Base-by-base conservation (phyloP, 37 sponge, comb jelly and placozoan genomes). In the Cladorhizidae sp. region DNA sequence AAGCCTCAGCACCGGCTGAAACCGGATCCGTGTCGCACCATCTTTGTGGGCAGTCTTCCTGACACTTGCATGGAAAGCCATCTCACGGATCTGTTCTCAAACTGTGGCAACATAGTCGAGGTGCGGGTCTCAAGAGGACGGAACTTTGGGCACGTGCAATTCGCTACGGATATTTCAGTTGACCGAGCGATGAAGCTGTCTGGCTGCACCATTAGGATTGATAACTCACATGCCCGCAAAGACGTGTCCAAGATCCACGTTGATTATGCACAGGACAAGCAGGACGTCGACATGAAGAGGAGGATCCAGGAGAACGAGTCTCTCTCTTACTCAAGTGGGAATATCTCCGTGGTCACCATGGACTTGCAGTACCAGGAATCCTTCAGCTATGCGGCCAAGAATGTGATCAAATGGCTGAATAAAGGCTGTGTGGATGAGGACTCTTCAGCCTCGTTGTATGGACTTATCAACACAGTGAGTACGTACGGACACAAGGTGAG, bases 31-130 rank as follows among this genome's bases (percentile, higher is more conserved):
- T 89, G 89, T 69, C 58, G 75, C 33, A 93, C 93, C 0, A 78
- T 93, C 1, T 93, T 80, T 62, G 86, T 93, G 3, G 93, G 93
- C 8, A 82, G 76, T 35, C 67, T 93, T 7, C 93, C 93, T 31
- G 82, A 78, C 21, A 85, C 77, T 29, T 72, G 71, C 17, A 67
- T 72, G 20, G 86, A 93, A 3, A 80, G 72, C 7, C 82, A 93
- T 76, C 61, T 93, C 12, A 49, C 74, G 6, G 93, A 93, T 51
- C 36, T 85, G 36, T 93, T 93, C 70, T 35, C 59, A 31, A 64
- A 75, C 29, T 93, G 86, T 61, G 93, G 93, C 37, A 64, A 64
- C 25, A 82, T 93, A 2, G 39, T 31, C 5, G 86, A 82, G 38
- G 72, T 93, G 22, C 86, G 89, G 15, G 33, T 93, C 56, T 71